These are phyloP conservation scores for Paguma larvata DNA, from an alignment of 2,797 vertebrate genomes.

Conservation along the genomic window DNA sequence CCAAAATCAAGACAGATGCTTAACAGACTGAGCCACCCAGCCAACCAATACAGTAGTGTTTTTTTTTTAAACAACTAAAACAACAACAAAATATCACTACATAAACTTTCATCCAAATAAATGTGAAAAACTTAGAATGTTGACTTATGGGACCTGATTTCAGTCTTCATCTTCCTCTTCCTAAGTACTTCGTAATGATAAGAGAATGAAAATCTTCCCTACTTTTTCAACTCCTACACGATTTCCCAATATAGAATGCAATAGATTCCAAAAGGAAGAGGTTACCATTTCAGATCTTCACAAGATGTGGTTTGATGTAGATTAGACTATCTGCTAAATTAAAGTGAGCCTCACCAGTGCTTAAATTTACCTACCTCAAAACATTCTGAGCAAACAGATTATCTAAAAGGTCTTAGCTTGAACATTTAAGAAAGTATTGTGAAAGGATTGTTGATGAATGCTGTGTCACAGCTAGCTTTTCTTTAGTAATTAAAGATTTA, in stretches of 20 bases:
- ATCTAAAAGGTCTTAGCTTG: conserved; percentile 44
- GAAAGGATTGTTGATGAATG: not conserved
- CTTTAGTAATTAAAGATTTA: conserved; percentile 47
- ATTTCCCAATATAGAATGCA: not conserved
- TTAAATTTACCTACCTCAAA: conserved; percentile 14
- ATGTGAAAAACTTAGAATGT: not conserved
- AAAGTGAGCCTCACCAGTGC: not conserved
- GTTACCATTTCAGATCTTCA: conserved; percentile 12
- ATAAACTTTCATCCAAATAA: not conserved
- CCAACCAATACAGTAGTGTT: too few species aligned
- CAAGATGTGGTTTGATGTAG: conserved; percentile 24
- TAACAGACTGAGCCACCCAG: too few species aligned
- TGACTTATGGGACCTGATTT: not conserved
- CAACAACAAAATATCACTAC: not conserved
- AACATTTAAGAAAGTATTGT: not conserved
- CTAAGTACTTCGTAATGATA: not conserved
- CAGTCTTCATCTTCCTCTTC: not conserved
- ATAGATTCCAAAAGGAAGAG: not conserved
- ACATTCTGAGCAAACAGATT: not conserved
- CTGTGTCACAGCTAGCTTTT: not conserved
- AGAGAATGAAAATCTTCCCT: conserved; percentile 4
- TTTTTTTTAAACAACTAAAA: not conserved
- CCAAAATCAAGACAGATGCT: too few species aligned
- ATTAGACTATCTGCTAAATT: conserved; percentile 19
- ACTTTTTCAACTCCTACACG: conserved; percentile 18